These are phyloP conservation scores for Acronicta psi DNA, from an alignment of 2,888 invertebrate genomes.

Conservation along the genomic window DNA sequence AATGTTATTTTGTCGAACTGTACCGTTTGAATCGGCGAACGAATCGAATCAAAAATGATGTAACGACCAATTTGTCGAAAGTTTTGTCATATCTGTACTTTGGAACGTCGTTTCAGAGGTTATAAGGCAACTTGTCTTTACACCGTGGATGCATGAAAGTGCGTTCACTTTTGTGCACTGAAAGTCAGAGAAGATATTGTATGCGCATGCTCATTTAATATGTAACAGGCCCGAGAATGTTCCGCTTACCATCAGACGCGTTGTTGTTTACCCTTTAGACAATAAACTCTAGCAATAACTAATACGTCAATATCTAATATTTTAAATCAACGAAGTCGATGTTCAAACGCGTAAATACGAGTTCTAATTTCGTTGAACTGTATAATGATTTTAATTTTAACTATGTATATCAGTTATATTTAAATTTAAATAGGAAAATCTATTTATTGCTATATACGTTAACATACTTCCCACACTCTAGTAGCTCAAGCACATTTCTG, in stretches of 20 bases:
- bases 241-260: not conserved
- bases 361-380: constrained; percentile 31
- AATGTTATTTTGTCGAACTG: too few relatives aligned
- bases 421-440: constrained; percentile 26
- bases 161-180: too few relatives aligned
- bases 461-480: constrained; percentile 9
- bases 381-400: constrained; percentile 4
- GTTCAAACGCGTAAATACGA: constrained; percentile 4
- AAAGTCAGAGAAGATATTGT: too few relatives aligned
- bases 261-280: not conserved
- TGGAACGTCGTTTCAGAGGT: too few relatives aligned
- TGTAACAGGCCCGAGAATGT: not conserved
- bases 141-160: too few relatives aligned
- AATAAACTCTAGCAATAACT: constrained; percentile 14
- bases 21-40: too few relatives aligned
- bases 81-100: too few relatives aligned
- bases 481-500: constrained; percentile 12
- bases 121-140: too few relatives aligned
- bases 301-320: constrained; percentile 19
- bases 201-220: too few relatives aligned
- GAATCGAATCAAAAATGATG: too few relatives aligned
- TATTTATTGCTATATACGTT: constrained; percentile 36
- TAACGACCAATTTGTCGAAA: too few relatives aligned
- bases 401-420: constrained; percentile 11
- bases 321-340: constrained; percentile 17